Conservation (phyloP, 92 coral and sea anemone species). For the Diadumene lineata region DNA sequence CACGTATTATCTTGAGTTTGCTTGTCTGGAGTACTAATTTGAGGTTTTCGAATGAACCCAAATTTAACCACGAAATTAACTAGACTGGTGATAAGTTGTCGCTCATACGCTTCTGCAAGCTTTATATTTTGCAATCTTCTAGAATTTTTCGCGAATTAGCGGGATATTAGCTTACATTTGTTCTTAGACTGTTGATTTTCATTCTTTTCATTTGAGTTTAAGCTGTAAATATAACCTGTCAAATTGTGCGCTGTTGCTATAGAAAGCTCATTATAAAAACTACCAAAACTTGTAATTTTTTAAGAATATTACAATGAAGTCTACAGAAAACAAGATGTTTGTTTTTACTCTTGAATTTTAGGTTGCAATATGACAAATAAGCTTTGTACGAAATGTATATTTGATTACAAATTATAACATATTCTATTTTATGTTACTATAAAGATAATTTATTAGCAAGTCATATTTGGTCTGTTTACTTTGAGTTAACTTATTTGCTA, state of each 20-base stretch:
- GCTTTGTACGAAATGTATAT: too few species aligned
- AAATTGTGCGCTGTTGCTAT: background rate
- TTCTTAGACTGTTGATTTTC: too few species aligned
- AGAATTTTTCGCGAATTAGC: background rate
- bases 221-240: background rate
- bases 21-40: background rate
- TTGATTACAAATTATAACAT: too few species aligned
- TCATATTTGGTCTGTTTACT: background rate
- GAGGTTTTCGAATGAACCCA: background rate
- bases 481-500: conserved; percentile 2
- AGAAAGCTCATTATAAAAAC: background rate
- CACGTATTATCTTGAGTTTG: background rate
- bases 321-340: too few species aligned
- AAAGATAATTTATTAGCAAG: too few species aligned
- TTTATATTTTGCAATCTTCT: too few species aligned
- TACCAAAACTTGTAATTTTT: background rate
- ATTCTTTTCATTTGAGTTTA: too few species aligned
- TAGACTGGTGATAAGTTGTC: background rate
- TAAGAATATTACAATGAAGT: too few species aligned
- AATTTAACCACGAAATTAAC: conserved; percentile 1
- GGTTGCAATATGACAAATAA: too few species aligned
- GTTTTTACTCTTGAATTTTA: too few species aligned
- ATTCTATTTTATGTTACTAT: too few species aligned
- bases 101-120: background rate
- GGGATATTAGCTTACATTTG: too few species aligned